Percentiles rank a stretch among this genome's conserved stretches.
These are phyloP conservation scores for Caenorhabditis tropicalis DNA, from an alignment of 1,140 invertebrate genomes.

Conservation along the genomic window DNA sequence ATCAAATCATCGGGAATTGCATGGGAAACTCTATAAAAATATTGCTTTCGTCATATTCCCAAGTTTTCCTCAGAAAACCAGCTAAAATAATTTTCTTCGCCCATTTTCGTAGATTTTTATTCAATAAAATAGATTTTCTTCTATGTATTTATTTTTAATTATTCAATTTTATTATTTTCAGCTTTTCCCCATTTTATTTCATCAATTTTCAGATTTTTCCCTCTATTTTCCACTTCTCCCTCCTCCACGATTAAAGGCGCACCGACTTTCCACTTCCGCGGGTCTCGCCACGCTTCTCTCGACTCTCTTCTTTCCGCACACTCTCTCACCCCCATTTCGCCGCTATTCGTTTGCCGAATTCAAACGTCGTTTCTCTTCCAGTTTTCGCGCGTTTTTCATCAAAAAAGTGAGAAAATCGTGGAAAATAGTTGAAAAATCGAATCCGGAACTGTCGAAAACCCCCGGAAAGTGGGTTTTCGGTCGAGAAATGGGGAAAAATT, in stretches of 20 bases:
- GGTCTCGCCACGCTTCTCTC: background rate
- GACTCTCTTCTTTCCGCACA: background rate
- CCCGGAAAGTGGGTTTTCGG: background rate
- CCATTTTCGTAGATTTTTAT: no score
- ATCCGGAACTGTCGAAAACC: background rate
- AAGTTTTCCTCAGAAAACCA: background rate
- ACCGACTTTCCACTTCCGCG: background rate
- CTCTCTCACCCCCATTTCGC: background rate
- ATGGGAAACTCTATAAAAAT: no score
- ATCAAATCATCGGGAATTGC: no score
- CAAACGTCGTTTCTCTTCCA: background rate
- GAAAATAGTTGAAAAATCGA: background rate
- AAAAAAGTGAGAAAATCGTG: background rate
- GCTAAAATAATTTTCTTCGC: background rate
- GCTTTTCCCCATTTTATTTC: no score
- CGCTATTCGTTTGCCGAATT: background rate
- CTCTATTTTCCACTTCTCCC: no score
- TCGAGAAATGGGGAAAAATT: background rate
- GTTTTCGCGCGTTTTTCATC: background rate
- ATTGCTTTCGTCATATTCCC: no score
- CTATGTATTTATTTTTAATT: no score
- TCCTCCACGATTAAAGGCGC: constrained; percentile 30
- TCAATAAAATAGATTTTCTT: no score
- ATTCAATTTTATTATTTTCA: no score
- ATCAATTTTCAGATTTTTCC: no score